phyloP scores from a whole-genome alignment of 2,113 vertebrate genomes.

The Rhinoptilus africanus region DNA sequence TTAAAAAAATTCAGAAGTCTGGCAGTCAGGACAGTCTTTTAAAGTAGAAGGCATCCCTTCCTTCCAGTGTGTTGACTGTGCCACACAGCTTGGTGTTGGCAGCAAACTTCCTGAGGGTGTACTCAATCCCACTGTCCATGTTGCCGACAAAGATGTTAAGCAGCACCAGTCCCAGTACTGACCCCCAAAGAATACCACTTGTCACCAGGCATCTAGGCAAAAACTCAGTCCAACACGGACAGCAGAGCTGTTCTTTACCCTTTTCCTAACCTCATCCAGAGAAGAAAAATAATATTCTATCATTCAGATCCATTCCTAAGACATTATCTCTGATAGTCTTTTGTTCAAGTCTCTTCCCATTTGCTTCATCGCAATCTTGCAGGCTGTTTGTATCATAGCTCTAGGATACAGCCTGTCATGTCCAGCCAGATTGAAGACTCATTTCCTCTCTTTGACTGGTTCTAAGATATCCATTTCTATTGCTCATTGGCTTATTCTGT shows the following conservation, averaged over 20 bases:
- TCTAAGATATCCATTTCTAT: neutral
- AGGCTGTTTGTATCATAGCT: neutral
- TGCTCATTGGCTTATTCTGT: neutral
- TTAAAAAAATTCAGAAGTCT: neutral
- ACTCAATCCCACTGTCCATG: neutral
- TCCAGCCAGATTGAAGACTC: neutral
- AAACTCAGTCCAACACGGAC: neutral
- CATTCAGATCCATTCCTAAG: neutral
- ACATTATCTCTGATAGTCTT: neutral
- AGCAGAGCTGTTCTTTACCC: neutral
- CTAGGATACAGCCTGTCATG: neutral
- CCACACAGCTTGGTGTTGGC: neutral
- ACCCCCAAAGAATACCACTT: neutral
- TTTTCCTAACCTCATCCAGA: neutral
- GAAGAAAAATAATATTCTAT: neutral
- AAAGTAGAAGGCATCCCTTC: neutral
- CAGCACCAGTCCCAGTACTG: neutral
- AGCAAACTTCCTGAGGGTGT: neutral
- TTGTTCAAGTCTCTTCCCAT: neutral
- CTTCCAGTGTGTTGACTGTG: neutral
- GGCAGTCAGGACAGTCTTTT: neutral
- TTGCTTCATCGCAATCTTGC: neutral
- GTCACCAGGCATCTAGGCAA: neutral
- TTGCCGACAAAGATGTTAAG: neutral
- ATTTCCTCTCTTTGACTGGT: neutral